phyloP scores from a whole-genome alignment of 2,888 invertebrate genomes.

The Hydroisotoma schaefferi region DNA sequence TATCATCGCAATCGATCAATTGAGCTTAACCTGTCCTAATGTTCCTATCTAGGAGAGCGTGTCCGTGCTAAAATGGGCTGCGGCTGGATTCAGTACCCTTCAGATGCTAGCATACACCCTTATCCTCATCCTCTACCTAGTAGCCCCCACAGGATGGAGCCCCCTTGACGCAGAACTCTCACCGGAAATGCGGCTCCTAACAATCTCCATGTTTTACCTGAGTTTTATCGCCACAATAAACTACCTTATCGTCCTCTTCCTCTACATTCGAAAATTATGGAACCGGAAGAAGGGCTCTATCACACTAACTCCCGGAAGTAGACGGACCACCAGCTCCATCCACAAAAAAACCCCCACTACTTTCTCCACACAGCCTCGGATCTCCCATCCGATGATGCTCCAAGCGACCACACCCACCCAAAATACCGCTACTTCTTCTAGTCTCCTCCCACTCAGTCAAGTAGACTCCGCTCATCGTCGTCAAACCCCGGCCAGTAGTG shows the following conservation, averaged over 20 bases:
- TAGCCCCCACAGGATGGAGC: slow-evolving; percentile 24
- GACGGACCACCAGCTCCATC: neutral
- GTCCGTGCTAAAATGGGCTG: slow-evolving; percentile 32
- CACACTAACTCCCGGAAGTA: slow-evolving; percentile 5
- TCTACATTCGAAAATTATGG: slow-evolving; percentile 31
- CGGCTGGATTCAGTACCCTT: slow-evolving; percentile 31
- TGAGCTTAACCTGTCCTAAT: neutral
- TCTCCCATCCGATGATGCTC: slow-evolving; percentile 30
- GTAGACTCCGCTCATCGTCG: too few relatives aligned
- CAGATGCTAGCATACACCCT: slow-evolving; percentile 34
- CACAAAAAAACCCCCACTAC: slow-evolving; percentile 11
- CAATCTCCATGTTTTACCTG: slow-evolving; percentile 25
- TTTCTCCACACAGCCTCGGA: slow-evolving; percentile 20
- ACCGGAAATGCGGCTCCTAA: slow-evolving; percentile 15
- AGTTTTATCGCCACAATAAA: slow-evolving; percentile 33
- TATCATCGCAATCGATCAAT: neutral
- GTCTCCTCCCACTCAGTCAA: slow-evolving; percentile 8
- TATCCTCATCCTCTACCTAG: slow-evolving; percentile 26
- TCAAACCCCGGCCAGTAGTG: slow-evolving; percentile 3
- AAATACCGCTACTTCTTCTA: too few relatives aligned
- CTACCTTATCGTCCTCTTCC: slow-evolving; percentile 27
- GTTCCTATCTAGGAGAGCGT: slow-evolving; percentile 19
- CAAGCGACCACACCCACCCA: slow-evolving; percentile 12
- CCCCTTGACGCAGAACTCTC: slow-evolving; percentile 17
- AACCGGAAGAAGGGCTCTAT: slow-evolving; percentile 19